Conservation (phyloP, 2,797 vertebrate genomes). For the Gymnoscopelus microlampas region DNA sequence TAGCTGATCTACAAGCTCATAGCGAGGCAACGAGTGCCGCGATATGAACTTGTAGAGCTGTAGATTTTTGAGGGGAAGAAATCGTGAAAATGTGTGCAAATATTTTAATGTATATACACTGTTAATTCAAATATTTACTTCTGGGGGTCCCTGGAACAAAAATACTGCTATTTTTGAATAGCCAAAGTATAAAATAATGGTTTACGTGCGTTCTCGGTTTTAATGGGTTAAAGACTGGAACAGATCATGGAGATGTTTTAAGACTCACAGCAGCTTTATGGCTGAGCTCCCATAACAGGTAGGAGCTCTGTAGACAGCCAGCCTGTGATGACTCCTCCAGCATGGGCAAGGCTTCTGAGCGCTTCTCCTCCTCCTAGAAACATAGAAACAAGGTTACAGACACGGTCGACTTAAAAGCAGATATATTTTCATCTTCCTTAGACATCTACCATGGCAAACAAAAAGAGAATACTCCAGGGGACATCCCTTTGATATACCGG, state of each 20-base stretch:
- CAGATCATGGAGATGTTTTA: not conserved
- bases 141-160: too few relatives aligned
- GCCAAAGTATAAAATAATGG: too few relatives aligned
- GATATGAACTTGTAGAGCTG: too few relatives aligned
- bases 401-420: not conserved
- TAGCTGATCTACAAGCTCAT: too few relatives aligned
- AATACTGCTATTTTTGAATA: too few relatives aligned
- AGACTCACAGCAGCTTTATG: constrained; percentile 87
- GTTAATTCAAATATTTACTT: too few relatives aligned
- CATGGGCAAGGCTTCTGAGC: constrained; percentile 83
- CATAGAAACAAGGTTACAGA: not conserved
- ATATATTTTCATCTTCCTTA: not conserved
- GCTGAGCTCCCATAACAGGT: constrained; percentile 92
- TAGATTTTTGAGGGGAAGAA: too few relatives aligned
- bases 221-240: not conserved
- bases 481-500: not conserved
- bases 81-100: too few relatives aligned
- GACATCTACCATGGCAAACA: not conserved
- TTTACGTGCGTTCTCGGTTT: too few relatives aligned
- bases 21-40: too few relatives aligned
- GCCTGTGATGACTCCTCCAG: constrained; percentile 89
- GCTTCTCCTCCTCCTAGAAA: constrained; percentile 86
- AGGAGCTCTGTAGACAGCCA: constrained; percentile 93
- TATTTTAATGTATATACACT: too few relatives aligned
- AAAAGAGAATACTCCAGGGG: not conserved